phyloP scores from a whole-genome alignment of 2,797 vertebrate species.

The Schizopygopsis pylzovi region DNA sequence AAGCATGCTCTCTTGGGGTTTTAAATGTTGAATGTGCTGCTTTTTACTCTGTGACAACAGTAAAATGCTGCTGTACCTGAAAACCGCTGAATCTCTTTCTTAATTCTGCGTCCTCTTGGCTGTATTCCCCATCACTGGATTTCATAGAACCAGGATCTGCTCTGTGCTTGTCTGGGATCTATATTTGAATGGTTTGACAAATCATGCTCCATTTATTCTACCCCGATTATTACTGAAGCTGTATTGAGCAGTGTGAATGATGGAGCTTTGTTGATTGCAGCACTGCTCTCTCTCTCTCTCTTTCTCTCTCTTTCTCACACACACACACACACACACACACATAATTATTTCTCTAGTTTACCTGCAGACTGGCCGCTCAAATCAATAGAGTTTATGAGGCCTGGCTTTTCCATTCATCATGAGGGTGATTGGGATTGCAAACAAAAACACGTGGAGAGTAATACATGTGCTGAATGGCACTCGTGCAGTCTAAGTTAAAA shows the following conservation, averaged over 20 bases:
- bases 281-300: constrained; percentile 37
- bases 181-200: constrained; percentile 65
- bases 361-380: constrained; percentile 50
- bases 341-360: constrained; percentile 59
- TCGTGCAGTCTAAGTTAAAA: not conserved
- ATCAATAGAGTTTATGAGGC: constrained; percentile 72
- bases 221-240: constrained; percentile 79
- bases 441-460: constrained; percentile 56
- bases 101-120: constrained; percentile 56
- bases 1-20: constrained; percentile 3
- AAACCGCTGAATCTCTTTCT: constrained; percentile 30
- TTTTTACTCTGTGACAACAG: constrained; percentile 63
- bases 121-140: not conserved
- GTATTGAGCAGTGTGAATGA: constrained; percentile 75
- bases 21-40: constrained; percentile 3
- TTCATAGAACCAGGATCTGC: constrained; percentile 17
- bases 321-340: constrained; percentile 32
- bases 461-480: not conserved
- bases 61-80: not conserved
- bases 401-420: constrained; percentile 72
- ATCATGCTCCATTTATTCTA: constrained; percentile 79
- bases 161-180: constrained; percentile 20
- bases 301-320: constrained; percentile 37
- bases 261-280: constrained; percentile 68
- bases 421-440: constrained; percentile 62